A percentile compares a stretch with the other conserved stretches of the same genome.
Conservation (phyloP, 1,140 invertebrate species). For the Kradibia gibbosae region DNA sequence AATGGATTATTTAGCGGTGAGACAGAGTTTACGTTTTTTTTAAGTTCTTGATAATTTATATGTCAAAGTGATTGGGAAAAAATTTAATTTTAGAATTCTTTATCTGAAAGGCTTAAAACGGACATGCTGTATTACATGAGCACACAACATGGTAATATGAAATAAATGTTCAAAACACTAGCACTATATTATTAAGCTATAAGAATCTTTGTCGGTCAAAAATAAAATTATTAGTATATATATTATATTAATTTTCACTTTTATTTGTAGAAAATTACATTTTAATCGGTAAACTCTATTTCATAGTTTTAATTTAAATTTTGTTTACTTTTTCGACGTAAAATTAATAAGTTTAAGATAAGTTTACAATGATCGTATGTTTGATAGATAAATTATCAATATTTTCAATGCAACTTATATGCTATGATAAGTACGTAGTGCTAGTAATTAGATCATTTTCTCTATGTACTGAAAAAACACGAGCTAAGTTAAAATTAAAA, state of each 20-base stretch:
- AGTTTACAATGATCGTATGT: not conserved
- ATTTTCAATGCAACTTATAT: not conserved
- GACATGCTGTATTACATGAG: not conserved
- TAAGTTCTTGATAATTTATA: too few species aligned
- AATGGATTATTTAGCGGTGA: too few species aligned
- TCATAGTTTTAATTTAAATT: not conserved
- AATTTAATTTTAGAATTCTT: too few species aligned
- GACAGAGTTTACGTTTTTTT: too few species aligned
- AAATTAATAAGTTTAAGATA: too few species aligned
- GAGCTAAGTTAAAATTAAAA: conserved; percentile 5
- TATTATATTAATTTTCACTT: not conserved
- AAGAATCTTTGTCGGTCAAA: not conserved
- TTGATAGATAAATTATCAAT: not conserved
- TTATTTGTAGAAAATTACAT: not conserved
- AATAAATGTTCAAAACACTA: not conserved
- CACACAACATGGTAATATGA: not conserved
- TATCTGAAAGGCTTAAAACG: too few species aligned
- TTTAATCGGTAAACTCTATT: not conserved
- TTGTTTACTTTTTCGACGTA: too few species aligned
- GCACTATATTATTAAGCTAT: not conserved
- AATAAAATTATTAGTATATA: not conserved
- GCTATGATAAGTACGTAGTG: not conserved
- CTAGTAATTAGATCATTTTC: not conserved
- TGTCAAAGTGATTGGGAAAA: too few species aligned
- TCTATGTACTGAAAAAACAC: not conserved